phyloP scores from a whole-genome alignment of 1,140 invertebrate genomes.

The Arion vulgaris region DNA sequence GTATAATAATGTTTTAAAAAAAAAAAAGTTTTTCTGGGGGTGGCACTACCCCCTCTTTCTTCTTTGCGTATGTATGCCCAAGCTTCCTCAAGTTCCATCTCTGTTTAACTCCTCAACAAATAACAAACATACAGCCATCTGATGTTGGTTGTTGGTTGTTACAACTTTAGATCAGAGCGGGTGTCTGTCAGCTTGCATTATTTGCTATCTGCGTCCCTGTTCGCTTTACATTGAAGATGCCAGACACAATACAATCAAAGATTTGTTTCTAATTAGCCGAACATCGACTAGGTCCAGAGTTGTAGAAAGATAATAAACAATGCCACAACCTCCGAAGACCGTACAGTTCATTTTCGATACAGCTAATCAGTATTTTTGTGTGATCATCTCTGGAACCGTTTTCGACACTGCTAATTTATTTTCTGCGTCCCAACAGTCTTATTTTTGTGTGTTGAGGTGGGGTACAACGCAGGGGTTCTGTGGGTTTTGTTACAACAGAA shows the following conservation, averaged over 20 bases:
- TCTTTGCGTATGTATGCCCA: too few species aligned
- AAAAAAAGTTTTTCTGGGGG: too few species aligned
- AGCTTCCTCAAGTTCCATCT: too few species aligned
- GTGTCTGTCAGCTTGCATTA: too few species aligned
- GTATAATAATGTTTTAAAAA: too few species aligned
- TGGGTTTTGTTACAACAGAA: not conserved
- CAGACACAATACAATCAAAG: not conserved
- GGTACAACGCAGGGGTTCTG: not conserved
- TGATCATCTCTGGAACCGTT: not conserved
- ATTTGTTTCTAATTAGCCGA: not conserved
- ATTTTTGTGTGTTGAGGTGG: not conserved
- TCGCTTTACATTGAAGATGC: not conserved
- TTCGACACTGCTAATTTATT: not conserved
- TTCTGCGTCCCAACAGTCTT: not conserved
- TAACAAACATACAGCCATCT: too few species aligned
- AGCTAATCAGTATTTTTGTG: not conserved
- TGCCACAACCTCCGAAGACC: not conserved
- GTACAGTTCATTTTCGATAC: not conserved
- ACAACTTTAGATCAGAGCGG: too few species aligned
- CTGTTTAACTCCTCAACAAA: too few species aligned
- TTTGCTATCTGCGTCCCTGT: not conserved
- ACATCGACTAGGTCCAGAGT: not conserved
- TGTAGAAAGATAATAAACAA: not conserved
- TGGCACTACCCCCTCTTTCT: too few species aligned
- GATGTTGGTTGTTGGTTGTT: too few species aligned